Percentiles rank a stretch among this genome's conserved stretches.
Conservation (phyloP, 1,140 invertebrate species). For the Sycophila sp. region DNA sequence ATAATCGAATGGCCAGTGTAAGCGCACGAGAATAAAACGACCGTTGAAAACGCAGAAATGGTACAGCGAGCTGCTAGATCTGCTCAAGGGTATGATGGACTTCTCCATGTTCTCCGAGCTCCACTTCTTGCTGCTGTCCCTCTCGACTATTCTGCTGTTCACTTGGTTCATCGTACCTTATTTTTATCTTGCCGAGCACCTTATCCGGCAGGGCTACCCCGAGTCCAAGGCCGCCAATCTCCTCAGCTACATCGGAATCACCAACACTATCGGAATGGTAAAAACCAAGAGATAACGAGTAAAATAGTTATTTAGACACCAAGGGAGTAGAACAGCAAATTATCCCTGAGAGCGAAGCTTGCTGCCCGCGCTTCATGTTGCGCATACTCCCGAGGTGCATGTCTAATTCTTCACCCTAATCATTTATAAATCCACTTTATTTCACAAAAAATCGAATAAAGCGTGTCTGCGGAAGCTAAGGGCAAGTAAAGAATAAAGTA, state of each 20-base stretch:
- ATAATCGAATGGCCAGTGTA: no score
- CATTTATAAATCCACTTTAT: no score
- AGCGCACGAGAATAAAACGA: neutral
- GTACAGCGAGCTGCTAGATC: conserved; percentile 77
- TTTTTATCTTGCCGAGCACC: conserved; percentile 84
- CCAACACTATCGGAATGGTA: conserved; percentile 92
- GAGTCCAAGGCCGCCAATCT: conserved; percentile 80
- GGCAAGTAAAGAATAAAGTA: no score
- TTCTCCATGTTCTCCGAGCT: conserved; percentile 83
- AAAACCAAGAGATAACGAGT: conserved; percentile 54
- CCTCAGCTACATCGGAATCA: conserved; percentile 94
- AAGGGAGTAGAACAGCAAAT: no score
- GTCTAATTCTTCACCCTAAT: no score
- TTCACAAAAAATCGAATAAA: no score
- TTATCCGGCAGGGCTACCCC: conserved; percentile 71
- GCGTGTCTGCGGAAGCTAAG: no score
- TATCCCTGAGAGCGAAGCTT: no score
- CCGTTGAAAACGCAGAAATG: conserved; percentile 74
- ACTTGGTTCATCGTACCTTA: conserved; percentile 92
- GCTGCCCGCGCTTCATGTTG: no score
- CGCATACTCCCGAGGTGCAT: no score
- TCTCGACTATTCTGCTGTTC: conserved; percentile 87
- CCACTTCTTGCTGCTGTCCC: conserved; percentile 82
- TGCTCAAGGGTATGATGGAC: conserved; percentile 80
- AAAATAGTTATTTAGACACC: no score